Conservation (phyloP, 2,113 vertebrate genomes). For the Chiloscyllium plagiosum region DNA sequence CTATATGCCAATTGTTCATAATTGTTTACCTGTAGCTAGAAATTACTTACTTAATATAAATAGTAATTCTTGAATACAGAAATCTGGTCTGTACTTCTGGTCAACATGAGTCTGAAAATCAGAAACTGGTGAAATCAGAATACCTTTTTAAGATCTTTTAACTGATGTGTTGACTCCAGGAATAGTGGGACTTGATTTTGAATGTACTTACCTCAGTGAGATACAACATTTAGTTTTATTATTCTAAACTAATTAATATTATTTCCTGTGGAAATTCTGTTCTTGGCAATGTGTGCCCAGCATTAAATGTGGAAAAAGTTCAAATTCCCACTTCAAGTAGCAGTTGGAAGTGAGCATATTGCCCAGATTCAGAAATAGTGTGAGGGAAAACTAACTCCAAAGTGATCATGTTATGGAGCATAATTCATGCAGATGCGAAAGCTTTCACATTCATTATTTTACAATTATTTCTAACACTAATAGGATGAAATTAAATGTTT, state of each 20-base stretch:
- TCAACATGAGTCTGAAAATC: no score
- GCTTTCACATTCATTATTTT: neutral
- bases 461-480: neutral
- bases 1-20: no score
- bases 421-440: slow-evolving; percentile 42
- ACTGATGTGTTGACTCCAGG: no score
- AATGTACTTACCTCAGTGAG: no score
- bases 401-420: slow-evolving; percentile 52
- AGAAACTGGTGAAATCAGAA: no score
- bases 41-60: no score
- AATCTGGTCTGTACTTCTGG: no score
- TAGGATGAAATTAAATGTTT: neutral
- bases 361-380: slow-evolving; percentile 56
- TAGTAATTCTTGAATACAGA: no score
- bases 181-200: no score
- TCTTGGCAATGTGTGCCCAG: slow-evolving; percentile 80
- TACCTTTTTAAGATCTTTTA: no score
- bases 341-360: slow-evolving; percentile 71
- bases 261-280: slow-evolving; percentile 92
- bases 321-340: slow-evolving; percentile 77
- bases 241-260: slow-evolving; percentile 47
- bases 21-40: no score
- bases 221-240: neutral
- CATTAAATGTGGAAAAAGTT: slow-evolving; percentile 79
- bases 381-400: slow-evolving; percentile 55